Base-by-base conservation (phyloP, 2,888 invertebrate species). In the Latrodectus elegans region DNA sequence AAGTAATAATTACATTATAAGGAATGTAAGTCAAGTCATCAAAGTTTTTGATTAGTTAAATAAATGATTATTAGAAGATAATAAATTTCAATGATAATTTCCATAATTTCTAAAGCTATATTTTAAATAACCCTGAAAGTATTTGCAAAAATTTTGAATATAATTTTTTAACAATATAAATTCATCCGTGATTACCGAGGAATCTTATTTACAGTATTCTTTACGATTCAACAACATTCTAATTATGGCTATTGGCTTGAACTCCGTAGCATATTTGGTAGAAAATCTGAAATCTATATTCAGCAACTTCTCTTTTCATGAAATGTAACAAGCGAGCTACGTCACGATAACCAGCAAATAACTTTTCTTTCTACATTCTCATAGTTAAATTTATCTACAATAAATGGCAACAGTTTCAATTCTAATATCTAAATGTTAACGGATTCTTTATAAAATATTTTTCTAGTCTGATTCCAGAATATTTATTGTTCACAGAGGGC, bases 381-480 rank as follows among this genome's bases (percentile, higher is more conserved):
- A 60, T 81, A 65, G 65, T 81, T 65, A 81, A 81, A 73, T 81
- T 81, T 51, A 67, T 81, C 81, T 81, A 81, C 81, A 52, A 38
- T 81, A 81, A 81, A 81, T 81, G 73, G 81, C 81, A 81, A 81
- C 81, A 81, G 81, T 81, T 53, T 67, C 65, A 73, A 71, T 74
- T 55, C 81, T 81, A 81, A 53, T 73, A 65, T 81, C 81, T 81
- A 81, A 74, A 81, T 74, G 26, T 81, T 81, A 67, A 74, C 74
- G 81, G 73, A 81, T 52, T 80, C 72, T 73, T 67, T 81, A 81
- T 67, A 81, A 74, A 81, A 74, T 53, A 52, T 74, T 38, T 38
- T 52, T 74, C 64, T 65, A 65, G 65, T 65, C 49, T 73, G 74
- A 74, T 72, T 51, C 22, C 73, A 26, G 22, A 60, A 55, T 17